Base-by-base conservation (phyloP, 1,140 invertebrate genomes). In the Calephelis nemesis region DNA sequence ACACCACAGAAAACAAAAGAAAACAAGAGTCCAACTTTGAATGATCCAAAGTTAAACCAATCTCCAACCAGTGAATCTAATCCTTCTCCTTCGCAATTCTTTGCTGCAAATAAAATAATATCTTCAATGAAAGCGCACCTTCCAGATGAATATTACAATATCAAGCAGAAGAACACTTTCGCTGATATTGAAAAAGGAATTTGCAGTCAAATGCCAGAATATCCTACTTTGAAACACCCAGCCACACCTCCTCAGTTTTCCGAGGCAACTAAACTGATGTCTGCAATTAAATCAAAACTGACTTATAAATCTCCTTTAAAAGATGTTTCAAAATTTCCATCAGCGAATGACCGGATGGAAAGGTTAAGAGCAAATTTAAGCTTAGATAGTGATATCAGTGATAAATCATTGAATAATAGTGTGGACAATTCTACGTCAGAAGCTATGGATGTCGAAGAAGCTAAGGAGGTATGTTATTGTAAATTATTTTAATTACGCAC, bases 91-190 rank as follows among this genome's bases (percentile, higher is more conserved):
- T 90, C 88, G 62, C 88, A 91, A 49, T 91, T 91, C 71, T 83
- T 90, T 70, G 82, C 87, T 5, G 88, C 88, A 30, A 91, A 87
- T 65, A 91, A 91, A 81, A 90, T 91, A n/a, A 85, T 91, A 69
- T 84, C 82, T 12, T 84, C 88, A 5, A 91, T 91, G 86, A 91
- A 90, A 69, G 88, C 88, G 15, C 88, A 90, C 48, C 70, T 91
- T 49, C 83, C 86, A 42, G 88, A 91, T 64, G 79, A 91, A 63
- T 89, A 82, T 71, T 78, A 75, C 68, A 81, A 77, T 66, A 91
- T 82, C 30, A 87, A 82, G 68, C 85, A 77, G n/a, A 90, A 87
- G 70, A 80, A 88, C 64, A 87, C 85, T 69, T 91, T 88, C 82
- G 87, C 87, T 1, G 86, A 88, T 69, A 91, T 91, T 30, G 87